Evolutionary conservation across 2,113 vertebrate species (phyloP), one percentile per base, ranked within the genome.

Genomic region (Ciconia boyciana): DNA sequence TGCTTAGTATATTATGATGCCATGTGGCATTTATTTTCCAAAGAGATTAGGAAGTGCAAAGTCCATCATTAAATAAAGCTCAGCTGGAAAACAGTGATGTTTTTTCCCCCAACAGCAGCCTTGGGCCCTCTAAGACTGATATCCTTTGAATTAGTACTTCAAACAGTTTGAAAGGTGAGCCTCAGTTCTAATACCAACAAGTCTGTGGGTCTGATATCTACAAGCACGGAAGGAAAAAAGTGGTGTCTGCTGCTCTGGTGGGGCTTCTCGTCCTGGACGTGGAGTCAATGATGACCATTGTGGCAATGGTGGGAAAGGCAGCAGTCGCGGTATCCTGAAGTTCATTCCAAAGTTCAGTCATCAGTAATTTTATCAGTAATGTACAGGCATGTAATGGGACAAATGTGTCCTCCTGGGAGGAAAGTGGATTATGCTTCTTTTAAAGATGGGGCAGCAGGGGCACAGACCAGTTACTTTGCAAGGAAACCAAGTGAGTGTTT

Each of bases 1-100:
- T 95, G 48, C 43, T 84, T 26, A 4, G 22, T 93, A 66, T 83
- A 76, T 86, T 96, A 51, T 62, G 87, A 78, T 97, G 89, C 87
- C 87, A 52, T 81, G 84, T 95, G 84, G 85, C 84, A 85, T 83
- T 86, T 96, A 88, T 96, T 96, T 96, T 95, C 68, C 60, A 43
- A 85, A 90, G 58, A 93, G 84, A 86, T 95, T 83, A 90, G 71
- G 68, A 95, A 83, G 84, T 87, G 95, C 68, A 83, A 95, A 95
- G 82, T 91, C 90, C 41, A 24, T 81, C 82, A 70, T 95, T 93
- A 95, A 95, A 85, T 79, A 91, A 85, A 94, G n/a, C 84, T 95
- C 51, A 62, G 51, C 78, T 94, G 78, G 68, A 91, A 85, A 85
- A 69, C 49, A 66, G 29, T 62, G 41, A 68, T 90, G 5, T 21